A percentile compares a stretch with the other conserved stretches of the same genome.
phyloP scores from a whole-genome alignment of 2,797 vertebrate genomes.

The Liparis tanakae region DNA sequence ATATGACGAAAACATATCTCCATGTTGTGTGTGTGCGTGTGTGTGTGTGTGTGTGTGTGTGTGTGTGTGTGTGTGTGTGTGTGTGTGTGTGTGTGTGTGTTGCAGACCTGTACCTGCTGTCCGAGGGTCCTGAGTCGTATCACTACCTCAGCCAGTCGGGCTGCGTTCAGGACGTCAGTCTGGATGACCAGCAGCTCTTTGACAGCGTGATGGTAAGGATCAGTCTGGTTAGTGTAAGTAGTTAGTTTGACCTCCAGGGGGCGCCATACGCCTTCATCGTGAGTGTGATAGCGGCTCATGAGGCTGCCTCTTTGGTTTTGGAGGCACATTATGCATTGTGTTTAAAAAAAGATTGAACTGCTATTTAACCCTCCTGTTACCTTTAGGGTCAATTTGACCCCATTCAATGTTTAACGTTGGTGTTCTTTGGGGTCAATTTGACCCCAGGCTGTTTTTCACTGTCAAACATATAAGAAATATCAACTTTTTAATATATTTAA shows the following conservation, averaged over 20 bases:
- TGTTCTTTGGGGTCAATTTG: too few species aligned
- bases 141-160: constrained; percentile 91
- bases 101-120: constrained; percentile 84
- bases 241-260: constrained; percentile 54
- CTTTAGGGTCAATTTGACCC: too few species aligned
- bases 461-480: too few species aligned
- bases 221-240: neutral
- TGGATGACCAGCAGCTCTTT: constrained; percentile 88
- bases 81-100: constrained; percentile 34
- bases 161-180: constrained; percentile 85
- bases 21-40: constrained; percentile 18
- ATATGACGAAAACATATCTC: neutral
- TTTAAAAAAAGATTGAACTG: neutral
- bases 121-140: constrained; percentile 84
- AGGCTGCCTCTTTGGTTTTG: constrained; percentile 1
- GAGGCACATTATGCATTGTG: neutral
- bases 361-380: too few species aligned
- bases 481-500: too few species aligned
- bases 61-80: too few species aligned
- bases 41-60: too few species aligned
- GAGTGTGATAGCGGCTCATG: rapidly evolving
- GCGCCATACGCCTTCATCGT: constrained; percentile 38
- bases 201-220: constrained; percentile 88
- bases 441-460: too few species aligned
- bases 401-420: too few species aligned